Evolutionary conservation across 53 echinoderm and acorn worm genomes (phyloP).

Genomic region (Mesocentrotus franciscanus): DNA sequence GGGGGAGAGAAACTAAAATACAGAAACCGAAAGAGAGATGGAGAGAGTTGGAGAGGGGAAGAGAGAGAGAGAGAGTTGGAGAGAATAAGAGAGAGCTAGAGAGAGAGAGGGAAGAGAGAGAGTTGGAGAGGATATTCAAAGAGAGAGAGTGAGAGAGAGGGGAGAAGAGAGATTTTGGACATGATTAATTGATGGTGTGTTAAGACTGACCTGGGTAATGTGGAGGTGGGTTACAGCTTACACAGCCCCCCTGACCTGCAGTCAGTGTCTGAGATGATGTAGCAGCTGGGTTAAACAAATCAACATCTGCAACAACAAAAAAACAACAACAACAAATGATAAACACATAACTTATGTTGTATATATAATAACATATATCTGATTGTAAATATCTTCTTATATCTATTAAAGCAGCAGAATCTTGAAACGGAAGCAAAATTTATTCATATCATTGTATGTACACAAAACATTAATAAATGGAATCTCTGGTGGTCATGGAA

Average conservation of each 20-base stretch:
- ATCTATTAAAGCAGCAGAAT: no score
- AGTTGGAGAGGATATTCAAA: not conserved
- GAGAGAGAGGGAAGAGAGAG: no score
- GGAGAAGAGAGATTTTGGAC: not conserved
- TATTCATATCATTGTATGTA: no score
- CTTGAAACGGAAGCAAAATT: no score
- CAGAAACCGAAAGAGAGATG: no score
- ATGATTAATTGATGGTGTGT: not conserved
- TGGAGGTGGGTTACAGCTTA: constrained; percentile 43
- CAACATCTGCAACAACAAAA: constrained; percentile 52
- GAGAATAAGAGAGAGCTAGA: not conserved
- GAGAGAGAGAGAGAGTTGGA: not conserved
- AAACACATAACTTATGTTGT: no score
- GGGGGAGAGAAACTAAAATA: not conserved
- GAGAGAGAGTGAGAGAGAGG: not conserved
- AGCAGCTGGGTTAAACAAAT: not conserved
- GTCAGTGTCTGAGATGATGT: not conserved
- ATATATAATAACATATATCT: not conserved
- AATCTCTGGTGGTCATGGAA: no score
- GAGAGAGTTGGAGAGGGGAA: not conserved
- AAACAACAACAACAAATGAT: no score
- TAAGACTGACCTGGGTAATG: constrained; percentile 51
- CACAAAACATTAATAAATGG: no score
- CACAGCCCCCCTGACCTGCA: constrained; percentile 26
- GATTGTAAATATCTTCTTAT: no score